These are phyloP conservation scores for Polymixis flavicincta DNA, from an alignment of 2,888 invertebrate genomes.

Conservation along the genomic window DNA sequence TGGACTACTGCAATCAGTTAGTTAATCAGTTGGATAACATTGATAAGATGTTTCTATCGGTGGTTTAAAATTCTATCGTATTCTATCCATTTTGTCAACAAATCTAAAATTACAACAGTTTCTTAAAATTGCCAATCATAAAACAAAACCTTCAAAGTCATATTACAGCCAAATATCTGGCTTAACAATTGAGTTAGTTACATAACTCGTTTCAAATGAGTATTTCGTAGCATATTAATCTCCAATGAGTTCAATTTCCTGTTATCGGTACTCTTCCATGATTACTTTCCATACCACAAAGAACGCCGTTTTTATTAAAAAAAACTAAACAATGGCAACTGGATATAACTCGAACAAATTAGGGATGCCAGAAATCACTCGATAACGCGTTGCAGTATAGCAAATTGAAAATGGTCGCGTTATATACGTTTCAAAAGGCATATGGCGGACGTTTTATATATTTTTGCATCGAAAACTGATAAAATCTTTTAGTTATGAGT, in stretches of 20 bases:
- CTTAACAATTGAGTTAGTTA: constrained; percentile 14
- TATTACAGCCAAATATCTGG: background rate
- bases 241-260: constrained; percentile 32
- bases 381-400: constrained; percentile 40
- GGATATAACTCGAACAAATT: constrained; percentile 79
- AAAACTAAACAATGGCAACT: constrained; percentile 84
- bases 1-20: background rate
- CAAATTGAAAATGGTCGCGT: constrained; percentile 71
- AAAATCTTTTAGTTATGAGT: constrained; percentile 91
- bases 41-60: background rate
- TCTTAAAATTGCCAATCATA: constrained; percentile 36
- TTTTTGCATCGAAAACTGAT: constrained; percentile 91
- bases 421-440: constrained; percentile 89
- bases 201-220: background rate
- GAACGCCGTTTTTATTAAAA: constrained; percentile 79
- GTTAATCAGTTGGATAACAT: background rate
- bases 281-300: constrained; percentile 65
- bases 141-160: constrained; percentile 16
- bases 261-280: constrained; percentile 30
- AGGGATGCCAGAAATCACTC: constrained; percentile 54
- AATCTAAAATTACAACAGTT: constrained; percentile 6
- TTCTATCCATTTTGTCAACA: background rate
- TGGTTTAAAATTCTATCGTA: background rate
- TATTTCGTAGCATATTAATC: constrained; percentile 2
- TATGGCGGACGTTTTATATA: constrained; percentile 91